Evolutionary conservation across 1,140 invertebrate species (phyloP), one percentile per base, ranked within the genome.

Genomic region (Mylabris phalerata): DNA sequence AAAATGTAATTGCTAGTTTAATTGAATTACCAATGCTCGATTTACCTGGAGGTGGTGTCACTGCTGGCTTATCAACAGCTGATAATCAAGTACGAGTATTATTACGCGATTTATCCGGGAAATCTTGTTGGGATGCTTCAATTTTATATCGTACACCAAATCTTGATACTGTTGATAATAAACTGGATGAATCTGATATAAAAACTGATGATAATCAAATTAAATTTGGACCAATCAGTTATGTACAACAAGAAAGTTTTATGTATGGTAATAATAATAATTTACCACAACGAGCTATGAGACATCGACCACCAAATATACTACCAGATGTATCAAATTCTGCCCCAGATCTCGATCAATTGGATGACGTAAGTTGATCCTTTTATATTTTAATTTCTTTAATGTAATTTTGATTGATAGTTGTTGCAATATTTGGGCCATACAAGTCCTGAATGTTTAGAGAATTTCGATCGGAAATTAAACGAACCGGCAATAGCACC

Each of bases 121-220:
- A 97, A 77, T 90, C 91, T 48, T 94, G 90, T 62, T 98, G 95
- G 95, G 94, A 98, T 74, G 92, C 90, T 48, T 92, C 92, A 0
- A 88, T 94, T 45, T 77, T 98, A 1, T 93, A 93, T 71, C 85
- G 85, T 69, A 84, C 86, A 62, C 87, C 86, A 6, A 71, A 66
- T 45, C 51, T 44, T 44, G 43, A 55, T 46, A 48, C 2, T 41
- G 13, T 24, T 54, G 19, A 57, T 4, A 48, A 49, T 46, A 43
- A 24, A n/a, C 11, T n/a, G 3, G 25, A 44, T 40, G 13, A 39
- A 9, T 40, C 27, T 19, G 25, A 39, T 48, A 44, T 40, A 46
- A 57, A 10, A 6, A 56, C 1, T 19, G 19, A 51, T 26, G 44
- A 46, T 6, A 60, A 40, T 52, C 41, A 59, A 5, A 46, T 19